Percentiles rank a stretch among this genome's conserved stretches.
Conservation (phyloP, 2,797 vertebrate genomes). For the Ctenosaura bakeri region DNA sequence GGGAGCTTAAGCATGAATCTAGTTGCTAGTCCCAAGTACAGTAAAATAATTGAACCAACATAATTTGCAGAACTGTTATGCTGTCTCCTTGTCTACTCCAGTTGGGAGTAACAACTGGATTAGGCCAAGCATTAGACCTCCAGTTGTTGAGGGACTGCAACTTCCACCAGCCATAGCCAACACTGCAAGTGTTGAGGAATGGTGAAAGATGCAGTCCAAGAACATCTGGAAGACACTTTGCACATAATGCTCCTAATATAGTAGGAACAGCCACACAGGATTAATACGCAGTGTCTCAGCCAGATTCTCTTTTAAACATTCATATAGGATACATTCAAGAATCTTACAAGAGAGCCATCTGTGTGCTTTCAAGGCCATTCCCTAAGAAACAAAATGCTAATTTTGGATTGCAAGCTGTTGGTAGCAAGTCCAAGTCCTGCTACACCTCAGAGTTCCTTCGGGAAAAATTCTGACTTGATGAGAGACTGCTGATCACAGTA, state of each 20-base stretch:
- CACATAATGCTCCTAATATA: slow-evolving; percentile 41
- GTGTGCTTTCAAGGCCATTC: slow-evolving; percentile 86
- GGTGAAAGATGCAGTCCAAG: not conserved
- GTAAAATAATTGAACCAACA: no score
- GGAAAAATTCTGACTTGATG: slow-evolving; percentile 59
- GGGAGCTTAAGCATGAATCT: no score
- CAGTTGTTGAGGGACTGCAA: no score
- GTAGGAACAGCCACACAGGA: slow-evolving; percentile 53
- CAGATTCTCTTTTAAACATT: slow-evolving; percentile 50
- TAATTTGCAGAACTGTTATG: no score
- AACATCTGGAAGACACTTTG: not conserved
- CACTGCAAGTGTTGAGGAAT: not conserved
- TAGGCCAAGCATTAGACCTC: no score
- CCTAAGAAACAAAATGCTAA: slow-evolving; percentile 85
- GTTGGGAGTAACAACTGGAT: no score
- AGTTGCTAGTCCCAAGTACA: no score
- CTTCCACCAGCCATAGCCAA: no score
- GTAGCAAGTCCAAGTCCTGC: slow-evolving; percentile 67
- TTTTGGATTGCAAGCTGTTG: slow-evolving; percentile 69
- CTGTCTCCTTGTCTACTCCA: no score
- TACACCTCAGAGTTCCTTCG: slow-evolving; percentile 54
- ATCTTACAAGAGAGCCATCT: slow-evolving; percentile 75
- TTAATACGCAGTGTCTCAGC: slow-evolving; percentile 55
- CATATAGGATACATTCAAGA: slow-evolving; percentile 78
- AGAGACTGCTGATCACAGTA: slow-evolving; percentile 41